Evolutionary conservation across 2,113 vertebrate species (phyloP).

Genomic region (Emydocephalus ijimae): DNA sequence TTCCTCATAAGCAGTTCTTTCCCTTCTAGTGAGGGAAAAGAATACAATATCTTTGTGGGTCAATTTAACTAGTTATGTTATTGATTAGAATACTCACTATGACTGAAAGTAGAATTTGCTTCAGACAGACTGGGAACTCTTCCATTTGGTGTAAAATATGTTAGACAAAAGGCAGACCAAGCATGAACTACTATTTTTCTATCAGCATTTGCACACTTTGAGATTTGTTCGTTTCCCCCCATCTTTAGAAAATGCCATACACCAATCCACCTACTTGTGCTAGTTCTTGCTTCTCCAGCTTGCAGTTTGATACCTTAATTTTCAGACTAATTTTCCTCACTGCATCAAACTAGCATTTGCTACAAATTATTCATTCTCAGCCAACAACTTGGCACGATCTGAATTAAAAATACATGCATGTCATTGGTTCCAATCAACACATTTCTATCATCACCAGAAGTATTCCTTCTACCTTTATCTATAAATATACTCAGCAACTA

Average conservation of each 20-base stretch:
- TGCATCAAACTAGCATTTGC: neutral
- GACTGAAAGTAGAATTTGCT: neutral
- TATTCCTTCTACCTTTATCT: neutral
- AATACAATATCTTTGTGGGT: slow-evolving; percentile 9
- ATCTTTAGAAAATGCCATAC: neutral
- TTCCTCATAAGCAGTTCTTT: slow-evolving; percentile 52
- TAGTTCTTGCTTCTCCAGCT: neutral
- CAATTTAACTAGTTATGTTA: slow-evolving; percentile 8
- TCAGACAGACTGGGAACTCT: neutral
- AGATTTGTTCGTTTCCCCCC: neutral
- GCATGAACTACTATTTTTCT: neutral
- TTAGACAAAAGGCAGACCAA: neutral
- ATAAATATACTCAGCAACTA: neutral
- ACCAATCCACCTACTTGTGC: neutral
- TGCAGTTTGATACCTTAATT: neutral
- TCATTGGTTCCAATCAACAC: neutral
- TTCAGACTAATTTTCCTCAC: neutral
- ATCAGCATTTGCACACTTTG: neutral
- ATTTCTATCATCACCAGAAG: neutral
- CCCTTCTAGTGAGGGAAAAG: slow-evolving; percentile 32
- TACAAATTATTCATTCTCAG: neutral
- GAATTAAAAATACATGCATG: neutral
- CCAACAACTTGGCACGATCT: neutral
- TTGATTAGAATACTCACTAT: slow-evolving; percentile 51
- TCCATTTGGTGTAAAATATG: neutral